Percentiles rank a stretch among this genome's conserved stretches.
Conservation (phyloP, 23 tunicate genomes). For the Diplosoma virens region DNA sequence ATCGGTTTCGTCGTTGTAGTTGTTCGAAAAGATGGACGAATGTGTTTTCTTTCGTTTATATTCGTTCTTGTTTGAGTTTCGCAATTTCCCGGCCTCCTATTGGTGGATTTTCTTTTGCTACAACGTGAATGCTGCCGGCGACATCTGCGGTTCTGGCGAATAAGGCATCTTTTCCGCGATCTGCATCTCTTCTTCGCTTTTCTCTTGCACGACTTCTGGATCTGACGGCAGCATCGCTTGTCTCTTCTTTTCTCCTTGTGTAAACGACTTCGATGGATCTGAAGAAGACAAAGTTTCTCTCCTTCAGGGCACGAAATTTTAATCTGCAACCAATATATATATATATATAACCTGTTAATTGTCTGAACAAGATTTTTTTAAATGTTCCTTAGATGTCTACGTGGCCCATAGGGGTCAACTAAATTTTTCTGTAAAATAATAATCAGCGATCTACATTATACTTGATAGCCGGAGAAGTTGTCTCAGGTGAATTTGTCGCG, state of each 20-base stretch:
- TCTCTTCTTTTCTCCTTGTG: not conserved
- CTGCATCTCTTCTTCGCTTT: conserved; percentile 7
- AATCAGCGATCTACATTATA: no score
- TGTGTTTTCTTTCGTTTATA: not conserved
- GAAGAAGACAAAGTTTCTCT: no score
- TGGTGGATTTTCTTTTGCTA: conserved; percentile 23
- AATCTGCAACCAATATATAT: no score
- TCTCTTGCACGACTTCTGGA: conserved; percentile 26
- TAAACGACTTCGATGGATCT: no score
- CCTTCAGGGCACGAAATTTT: no score
- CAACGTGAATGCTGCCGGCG: conserved; percentile 3
- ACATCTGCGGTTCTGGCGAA: conserved; percentile 3
- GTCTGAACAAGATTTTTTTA: no score
- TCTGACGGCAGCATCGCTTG: conserved; percentile 36
- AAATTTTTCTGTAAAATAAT: no score
- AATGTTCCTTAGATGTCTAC: no score
- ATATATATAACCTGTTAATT: no score
- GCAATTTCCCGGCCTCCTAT: conserved; percentile 22
- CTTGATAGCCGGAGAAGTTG: no score
- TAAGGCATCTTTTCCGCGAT: conserved; percentile 4
- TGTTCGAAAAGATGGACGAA: not conserved
- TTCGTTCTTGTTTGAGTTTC: not conserved
- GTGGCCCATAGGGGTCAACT: no score
- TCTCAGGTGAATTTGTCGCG: no score
- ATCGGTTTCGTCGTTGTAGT: not conserved